Percentiles rank a stretch among this genome's conserved stretches.
These are phyloP conservation scores for Dolichallabes microphthalmus DNA, from an alignment of 2,113 vertebrate species.

Conservation along the genomic window DNA sequence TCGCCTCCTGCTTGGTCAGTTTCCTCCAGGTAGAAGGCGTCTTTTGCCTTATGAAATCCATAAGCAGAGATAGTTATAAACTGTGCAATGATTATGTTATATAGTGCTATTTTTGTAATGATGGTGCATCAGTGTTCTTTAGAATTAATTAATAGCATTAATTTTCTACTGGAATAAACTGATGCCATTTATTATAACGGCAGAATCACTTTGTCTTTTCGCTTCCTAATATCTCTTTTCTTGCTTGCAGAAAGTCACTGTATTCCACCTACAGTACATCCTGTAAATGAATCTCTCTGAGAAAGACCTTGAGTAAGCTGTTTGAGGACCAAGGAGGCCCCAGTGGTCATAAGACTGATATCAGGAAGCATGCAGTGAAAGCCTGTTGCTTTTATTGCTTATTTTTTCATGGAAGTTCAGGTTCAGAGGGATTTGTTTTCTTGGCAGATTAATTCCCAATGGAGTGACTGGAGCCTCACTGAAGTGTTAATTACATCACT, in stretches of 20 bases:
- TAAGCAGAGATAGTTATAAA: background rate
- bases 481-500: background rate
- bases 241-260: background rate
- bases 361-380: background rate
- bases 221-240: background rate
- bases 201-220: background rate
- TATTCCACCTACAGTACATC: background rate
- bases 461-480: background rate
- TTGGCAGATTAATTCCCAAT: background rate
- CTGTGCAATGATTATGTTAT: background rate
- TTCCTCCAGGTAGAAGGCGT: background rate
- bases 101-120: background rate
- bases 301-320: background rate
- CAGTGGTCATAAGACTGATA: background rate
- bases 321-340: background rate
- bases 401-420: background rate
- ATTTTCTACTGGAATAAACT: background rate
- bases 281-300: background rate
- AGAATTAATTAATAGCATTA: background rate
- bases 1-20: no score
- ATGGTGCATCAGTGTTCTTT: background rate
- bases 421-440: background rate
- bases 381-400: background rate
- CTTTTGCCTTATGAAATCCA: background rate
- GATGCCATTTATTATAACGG: background rate